These are phyloP conservation scores for Enteromius paludinosus DNA, from an alignment of 2,797 vertebrate genomes.

Conservation along the genomic window DNA sequence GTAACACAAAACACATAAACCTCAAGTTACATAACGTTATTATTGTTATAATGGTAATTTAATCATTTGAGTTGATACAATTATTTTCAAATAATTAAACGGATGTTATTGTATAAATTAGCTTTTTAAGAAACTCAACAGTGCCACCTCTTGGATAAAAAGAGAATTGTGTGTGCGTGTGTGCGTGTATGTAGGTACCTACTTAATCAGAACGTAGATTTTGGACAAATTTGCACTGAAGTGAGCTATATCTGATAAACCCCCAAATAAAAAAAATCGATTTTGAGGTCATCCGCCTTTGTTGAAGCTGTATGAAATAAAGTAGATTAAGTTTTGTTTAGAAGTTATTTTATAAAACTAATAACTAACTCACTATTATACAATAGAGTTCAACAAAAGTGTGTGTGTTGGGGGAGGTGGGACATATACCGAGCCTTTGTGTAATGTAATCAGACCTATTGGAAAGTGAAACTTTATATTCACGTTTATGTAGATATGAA, in stretches of 20 bases:
- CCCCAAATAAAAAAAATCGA: no score
- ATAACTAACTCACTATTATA: background rate
- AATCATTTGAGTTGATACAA: background rate
- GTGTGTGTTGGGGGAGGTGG: background rate
- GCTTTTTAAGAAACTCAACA: slow-evolving; percentile 85
- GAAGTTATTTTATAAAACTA: background rate
- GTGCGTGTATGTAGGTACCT: background rate
- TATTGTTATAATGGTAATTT: background rate
- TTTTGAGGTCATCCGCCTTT: background rate
- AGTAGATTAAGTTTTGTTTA: background rate
- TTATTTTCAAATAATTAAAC: slow-evolving; percentile 1
- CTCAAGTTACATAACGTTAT: background rate
- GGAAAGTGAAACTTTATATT: background rate
- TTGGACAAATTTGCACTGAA: background rate
- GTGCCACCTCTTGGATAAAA: slow-evolving; percentile 92
- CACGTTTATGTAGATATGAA: background rate
- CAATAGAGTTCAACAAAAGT: background rate
- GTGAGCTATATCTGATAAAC: background rate
- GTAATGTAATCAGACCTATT: background rate
- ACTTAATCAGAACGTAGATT: background rate
- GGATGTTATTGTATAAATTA: slow-evolving; percentile 7
- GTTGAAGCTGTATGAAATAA: background rate
- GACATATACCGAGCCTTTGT: background rate
- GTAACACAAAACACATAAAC: background rate
- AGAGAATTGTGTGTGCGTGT: background rate